Evolutionary conservation across 2,888 invertebrate species (phyloP).

Genomic region (Eristalinus sepulchralis): DNA sequence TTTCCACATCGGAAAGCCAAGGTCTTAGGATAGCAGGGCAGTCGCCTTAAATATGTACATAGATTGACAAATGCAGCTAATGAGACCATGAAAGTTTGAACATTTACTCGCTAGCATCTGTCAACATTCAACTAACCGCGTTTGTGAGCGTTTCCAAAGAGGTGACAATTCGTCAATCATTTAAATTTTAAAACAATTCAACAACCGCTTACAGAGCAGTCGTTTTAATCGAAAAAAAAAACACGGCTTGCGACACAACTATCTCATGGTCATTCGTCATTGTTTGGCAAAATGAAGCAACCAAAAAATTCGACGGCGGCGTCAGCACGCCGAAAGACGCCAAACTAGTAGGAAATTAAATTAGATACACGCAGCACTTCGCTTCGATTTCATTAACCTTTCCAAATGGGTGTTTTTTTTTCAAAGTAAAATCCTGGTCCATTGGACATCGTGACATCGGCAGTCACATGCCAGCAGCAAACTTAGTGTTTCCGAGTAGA

Average conservation of each 20-base stretch:
- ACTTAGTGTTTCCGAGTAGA: neutral
- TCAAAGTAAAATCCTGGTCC: neutral
- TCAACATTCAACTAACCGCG: neutral
- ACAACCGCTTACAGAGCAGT: no score
- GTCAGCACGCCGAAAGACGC: no score
- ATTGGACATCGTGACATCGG: neutral
- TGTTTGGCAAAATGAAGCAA: neutral
- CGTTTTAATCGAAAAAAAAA: neutral
- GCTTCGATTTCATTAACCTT: neutral
- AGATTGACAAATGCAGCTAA: neutral
- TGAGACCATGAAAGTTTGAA: neutral
- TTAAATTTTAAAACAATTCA: neutral
- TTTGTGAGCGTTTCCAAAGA: neutral
- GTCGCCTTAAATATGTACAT: neutral
- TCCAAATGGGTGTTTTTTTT: neutral
- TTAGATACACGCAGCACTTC: neutral
- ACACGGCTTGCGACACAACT: neutral
- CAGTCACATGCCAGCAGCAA: neutral
- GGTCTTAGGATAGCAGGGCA: neutral
- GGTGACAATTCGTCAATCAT: neutral
- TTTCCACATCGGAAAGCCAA: neutral
- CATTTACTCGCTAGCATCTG: neutral
- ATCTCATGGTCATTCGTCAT: constrained; percentile 13
- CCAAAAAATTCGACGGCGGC: neutral
- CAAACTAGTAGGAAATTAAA: neutral